Evolutionary conservation across 1,140 invertebrate genomes (phyloP).

Genomic region (Drosophila melanica): DNA sequence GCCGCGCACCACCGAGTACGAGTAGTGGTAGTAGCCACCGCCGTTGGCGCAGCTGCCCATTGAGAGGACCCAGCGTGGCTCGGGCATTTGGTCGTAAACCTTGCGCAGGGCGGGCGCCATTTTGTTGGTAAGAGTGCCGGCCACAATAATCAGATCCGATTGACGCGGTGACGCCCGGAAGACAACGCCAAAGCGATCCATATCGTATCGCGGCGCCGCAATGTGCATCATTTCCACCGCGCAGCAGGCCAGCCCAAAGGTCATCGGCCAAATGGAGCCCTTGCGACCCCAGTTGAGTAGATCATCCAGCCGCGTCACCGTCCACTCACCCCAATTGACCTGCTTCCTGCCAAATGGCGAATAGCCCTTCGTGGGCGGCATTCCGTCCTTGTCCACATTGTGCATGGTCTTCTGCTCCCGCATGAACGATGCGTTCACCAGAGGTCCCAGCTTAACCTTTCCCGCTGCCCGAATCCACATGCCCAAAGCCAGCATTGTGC

Average conservation of each 20-base stretch:
- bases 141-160: slow-evolving; percentile 98
- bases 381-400: slow-evolving; percentile 48
- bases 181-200: slow-evolving; percentile 95
- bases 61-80: slow-evolving; percentile 97
- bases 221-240: slow-evolving; percentile 99
- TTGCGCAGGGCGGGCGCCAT: slow-evolving; percentile 99
- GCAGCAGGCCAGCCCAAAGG: slow-evolving; percentile 98
- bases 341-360: slow-evolving; percentile 69
- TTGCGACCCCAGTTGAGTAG: slow-evolving; percentile 97
- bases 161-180: slow-evolving; percentile 98
- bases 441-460: background rate
- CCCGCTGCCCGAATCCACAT: background rate
- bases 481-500: slow-evolving; percentile 13
- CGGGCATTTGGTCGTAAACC: slow-evolving; percentile 97
- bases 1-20: slow-evolving; percentile 98
- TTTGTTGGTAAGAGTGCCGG: slow-evolving; percentile 99
- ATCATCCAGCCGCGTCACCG: slow-evolving; percentile 94
- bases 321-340: slow-evolving; percentile 88
- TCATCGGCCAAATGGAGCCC: slow-evolving; percentile 97
- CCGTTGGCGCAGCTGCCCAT: slow-evolving; percentile 99
- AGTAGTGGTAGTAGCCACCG: slow-evolving; percentile 99
- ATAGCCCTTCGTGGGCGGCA: slow-evolving; percentile 58
- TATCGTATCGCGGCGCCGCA: slow-evolving; percentile 97
- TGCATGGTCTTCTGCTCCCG: slow-evolving; percentile 78
- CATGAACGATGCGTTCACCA: slow-evolving; percentile 7